Base-by-base conservation (phyloP, 2,797 vertebrate genomes). In the Chelonia mydas region DNA sequence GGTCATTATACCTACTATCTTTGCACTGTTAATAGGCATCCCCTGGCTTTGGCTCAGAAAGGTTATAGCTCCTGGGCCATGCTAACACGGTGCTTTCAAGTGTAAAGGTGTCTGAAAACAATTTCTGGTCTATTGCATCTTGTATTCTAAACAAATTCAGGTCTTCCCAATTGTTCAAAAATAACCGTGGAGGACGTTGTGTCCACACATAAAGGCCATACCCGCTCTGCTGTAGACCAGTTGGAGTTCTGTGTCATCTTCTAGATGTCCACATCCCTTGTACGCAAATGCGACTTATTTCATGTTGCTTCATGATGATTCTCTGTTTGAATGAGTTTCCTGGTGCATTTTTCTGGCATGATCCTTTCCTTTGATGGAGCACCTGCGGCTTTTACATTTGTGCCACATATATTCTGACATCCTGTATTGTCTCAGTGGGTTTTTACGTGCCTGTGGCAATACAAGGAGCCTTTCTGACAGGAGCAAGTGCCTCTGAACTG, bases 301-400 rank as follows among this genome's bases (percentile, higher is more conserved):
- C 23, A 0, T 41, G 0, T 61, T 80, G 49, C 41, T 74, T 5
- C 72, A 31, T 45, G 33, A 72, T 0, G 1, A 3, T 11, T 41
- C 81, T 59, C 79, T 47, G 21, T 3, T 41, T 72, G 68, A 9
- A 41, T 82, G 41, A 7, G 5, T 1, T 87, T 55, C 25, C 45
- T 0, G 0, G 7, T 8, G 10, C 27, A 9, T 19, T 5, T 47
- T 9, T 37, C 33, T 47, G 55, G 28, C 0, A 0, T 17, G 5
- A 21, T 41, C 47, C 31, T 3, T 27, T 45, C 3, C 7, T 27
- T 15, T 5, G 16, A 25, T 13, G 23, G 45, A 28, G 16, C 0
- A 1, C 49, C 49, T 50, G 3, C 28, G 45, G 55, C 11, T n/a
- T 45, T 47, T 1, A 0, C 1, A 15, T 10, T 55, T 85, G 53